These are phyloP conservation scores for Anguilla rostrata DNA, from an alignment of 2,113 vertebrate species.

Conservation along the genomic window DNA sequence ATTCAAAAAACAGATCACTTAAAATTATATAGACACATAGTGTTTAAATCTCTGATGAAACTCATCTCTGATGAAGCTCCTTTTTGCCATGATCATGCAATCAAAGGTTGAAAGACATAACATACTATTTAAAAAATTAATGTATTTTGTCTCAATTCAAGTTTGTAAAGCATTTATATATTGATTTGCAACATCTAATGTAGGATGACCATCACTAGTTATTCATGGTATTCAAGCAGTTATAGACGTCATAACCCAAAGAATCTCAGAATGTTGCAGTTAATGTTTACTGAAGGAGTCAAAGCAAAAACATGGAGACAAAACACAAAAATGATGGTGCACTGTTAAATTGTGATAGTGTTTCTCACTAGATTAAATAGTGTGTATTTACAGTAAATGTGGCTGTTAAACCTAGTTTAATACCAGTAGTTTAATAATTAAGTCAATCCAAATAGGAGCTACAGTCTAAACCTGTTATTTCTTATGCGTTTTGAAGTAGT, in stretches of 20 bases:
- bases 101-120: neutral
- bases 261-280: slow-evolving; percentile 58
- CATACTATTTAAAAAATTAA: slow-evolving; percentile 8
- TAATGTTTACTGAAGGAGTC: slow-evolving; percentile 58
- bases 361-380: slow-evolving; percentile 70
- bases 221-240: slow-evolving; percentile 44
- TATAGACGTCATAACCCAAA: slow-evolving; percentile 66
- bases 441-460: slow-evolving; percentile 15
- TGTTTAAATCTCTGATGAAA: neutral
- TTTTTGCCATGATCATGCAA: slow-evolving; percentile 19
- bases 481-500: slow-evolving; percentile 3
- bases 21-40: neutral
- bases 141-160: slow-evolving; percentile 9
- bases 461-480: slow-evolving; percentile 6
- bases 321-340: slow-evolving; percentile 34
- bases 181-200: slow-evolving; percentile 40
- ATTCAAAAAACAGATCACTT: neutral
- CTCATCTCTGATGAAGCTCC: neutral
- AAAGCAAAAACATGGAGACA: slow-evolving; percentile 47
- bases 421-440: slow-evolving; percentile 4
- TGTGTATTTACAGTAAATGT: slow-evolving; percentile 41
- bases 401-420: slow-evolving; percentile 3
- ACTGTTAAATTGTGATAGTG: slow-evolving; percentile 64
- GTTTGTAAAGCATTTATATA: slow-evolving; percentile 19
- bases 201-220: neutral